Conservation (phyloP, 2,797 vertebrate genomes). For the Meriones psammophilus region DNA sequence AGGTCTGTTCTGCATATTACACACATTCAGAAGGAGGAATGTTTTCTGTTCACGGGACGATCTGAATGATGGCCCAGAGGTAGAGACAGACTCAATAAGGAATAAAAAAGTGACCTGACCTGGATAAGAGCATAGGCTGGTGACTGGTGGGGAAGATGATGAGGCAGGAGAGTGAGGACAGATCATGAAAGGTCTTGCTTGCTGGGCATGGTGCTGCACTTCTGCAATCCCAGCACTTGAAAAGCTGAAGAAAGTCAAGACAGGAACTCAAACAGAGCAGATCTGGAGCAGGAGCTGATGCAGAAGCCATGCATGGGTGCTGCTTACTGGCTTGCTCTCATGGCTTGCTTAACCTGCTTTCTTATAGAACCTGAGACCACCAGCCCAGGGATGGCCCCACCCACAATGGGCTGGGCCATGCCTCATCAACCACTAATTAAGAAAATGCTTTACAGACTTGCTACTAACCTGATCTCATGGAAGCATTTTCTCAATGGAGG, state of each 20-base stretch:
- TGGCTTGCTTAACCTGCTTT: not conserved
- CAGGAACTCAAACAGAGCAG: not conserved
- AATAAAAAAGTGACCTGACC: not conserved
- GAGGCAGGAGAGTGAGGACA: not conserved
- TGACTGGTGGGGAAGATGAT: accelerated
- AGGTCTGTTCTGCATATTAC: not conserved
- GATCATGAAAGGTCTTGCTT: not conserved
- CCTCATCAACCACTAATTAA: not conserved
- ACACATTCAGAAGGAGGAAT: not conserved
- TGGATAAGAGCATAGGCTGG: accelerated
- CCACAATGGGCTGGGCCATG: too few species aligned
- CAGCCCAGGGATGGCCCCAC: not conserved
- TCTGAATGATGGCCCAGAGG: too few species aligned
- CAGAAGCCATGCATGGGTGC: not conserved
- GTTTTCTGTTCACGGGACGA: not conserved
- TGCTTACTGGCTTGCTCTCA: not conserved
- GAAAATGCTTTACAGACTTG: not conserved
- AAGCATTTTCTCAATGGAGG: not conserved
- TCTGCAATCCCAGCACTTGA: not conserved
- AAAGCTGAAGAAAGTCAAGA: not conserved
- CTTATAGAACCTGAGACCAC: not conserved
- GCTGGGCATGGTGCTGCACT: not conserved
- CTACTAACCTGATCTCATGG: too few species aligned
- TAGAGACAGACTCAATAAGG: not conserved
- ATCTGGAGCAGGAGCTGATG: not conserved